Base-by-base conservation (phyloP, 1,140 invertebrate species). In the Panagrolaimus sp. region DNA sequence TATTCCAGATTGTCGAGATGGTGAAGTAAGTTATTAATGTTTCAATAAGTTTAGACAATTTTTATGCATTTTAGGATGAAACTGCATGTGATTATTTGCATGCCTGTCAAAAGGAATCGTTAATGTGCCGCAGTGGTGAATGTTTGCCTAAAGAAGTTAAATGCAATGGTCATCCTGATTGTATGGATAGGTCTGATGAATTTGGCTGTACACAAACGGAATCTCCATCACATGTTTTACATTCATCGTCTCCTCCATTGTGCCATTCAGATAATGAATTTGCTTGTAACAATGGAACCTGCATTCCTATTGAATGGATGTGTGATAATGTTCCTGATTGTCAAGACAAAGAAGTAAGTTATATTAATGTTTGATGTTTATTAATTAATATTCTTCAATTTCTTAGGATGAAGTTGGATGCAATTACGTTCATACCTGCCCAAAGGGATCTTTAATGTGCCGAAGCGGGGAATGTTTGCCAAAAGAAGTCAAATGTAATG, bases 241-340 rank as follows among this genome's bases (percentile, higher is more conserved):
- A n/a, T n/a, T n/a, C 7, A 38, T 38, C 7, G 32, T 38, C 32
- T 38, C n/a, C n/a, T 38, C 7, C 32, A 38, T 7, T 38, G 2
- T 38, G 32, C 7, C 32, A 38, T 4, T 7, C 32, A 38, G 32
- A 38, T 4, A 38, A 38, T 38, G 32, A 38, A 38, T 38, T 4
- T 38, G 32, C 32, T 7, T 38, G 32, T 7, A 38, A 38, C 2
- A 38, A 38, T 38, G 32, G 32, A 7, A 38, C 32, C 32, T 64
- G 46, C 6, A 45, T 68, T 43, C 43, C 48, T 1, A 15, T 17
- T 24, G 24, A 28, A 21, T 38, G 28, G n/a, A 52, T 24, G 15
- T 68, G 67, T 46, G 67, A 68, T 46, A 68, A 68, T 32, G 43
- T 68, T 26, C 55, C 21, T n/a, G 67, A 68, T 43, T 68, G 67